These are phyloP conservation scores for Triplophysa yarkandensis DNA, from an alignment of 2,797 vertebrate species.

Conservation along the genomic window DNA sequence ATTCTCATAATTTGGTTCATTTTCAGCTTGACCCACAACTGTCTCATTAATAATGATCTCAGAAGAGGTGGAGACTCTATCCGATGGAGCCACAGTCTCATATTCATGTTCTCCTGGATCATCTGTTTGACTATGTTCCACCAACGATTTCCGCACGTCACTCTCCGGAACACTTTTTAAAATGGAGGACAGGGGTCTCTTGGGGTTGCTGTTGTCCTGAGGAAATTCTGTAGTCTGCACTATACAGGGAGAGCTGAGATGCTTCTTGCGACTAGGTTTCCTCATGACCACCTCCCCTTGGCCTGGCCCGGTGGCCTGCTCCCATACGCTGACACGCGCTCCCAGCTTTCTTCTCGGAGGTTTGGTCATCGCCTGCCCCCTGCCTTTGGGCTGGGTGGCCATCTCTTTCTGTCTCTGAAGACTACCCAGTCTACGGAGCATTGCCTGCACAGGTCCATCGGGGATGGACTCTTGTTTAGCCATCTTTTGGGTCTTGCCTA, in stretches of 20 bases:
- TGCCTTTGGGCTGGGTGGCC: constrained; percentile 63
- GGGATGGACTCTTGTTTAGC: constrained; percentile 66
- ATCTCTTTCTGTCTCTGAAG: constrained; percentile 81
- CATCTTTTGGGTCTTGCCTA: constrained; percentile 74
- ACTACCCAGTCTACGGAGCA: constrained; percentile 86
- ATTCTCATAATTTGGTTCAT: constrained; percentile 78
- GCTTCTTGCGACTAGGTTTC: constrained; percentile 73
- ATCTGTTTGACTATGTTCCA: constrained; percentile 52
- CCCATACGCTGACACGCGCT: constrained; percentile 70
- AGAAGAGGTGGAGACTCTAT: constrained; percentile 52
- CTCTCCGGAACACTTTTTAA: constrained; percentile 66
- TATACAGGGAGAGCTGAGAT: constrained; percentile 57
- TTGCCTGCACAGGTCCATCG: constrained; percentile 81
- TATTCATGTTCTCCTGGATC: constrained; percentile 65
- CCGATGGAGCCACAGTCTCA: constrained; percentile 67
- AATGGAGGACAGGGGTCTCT: constrained; percentile 72
- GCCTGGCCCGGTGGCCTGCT: constrained; percentile 60
- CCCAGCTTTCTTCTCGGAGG: constrained; percentile 82
- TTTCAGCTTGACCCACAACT: constrained; percentile 53
- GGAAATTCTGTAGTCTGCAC: constrained; percentile 41
- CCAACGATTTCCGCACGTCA: constrained; percentile 53
- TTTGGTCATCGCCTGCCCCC: constrained; percentile 77
- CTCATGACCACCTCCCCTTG: constrained; percentile 60
- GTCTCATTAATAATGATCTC: constrained; percentile 68
- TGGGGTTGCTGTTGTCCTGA: constrained; percentile 63